Evolutionary conservation across 2,797 vertebrate genomes (phyloP).

Genomic region (Aplochiton taeniatus): DNA sequence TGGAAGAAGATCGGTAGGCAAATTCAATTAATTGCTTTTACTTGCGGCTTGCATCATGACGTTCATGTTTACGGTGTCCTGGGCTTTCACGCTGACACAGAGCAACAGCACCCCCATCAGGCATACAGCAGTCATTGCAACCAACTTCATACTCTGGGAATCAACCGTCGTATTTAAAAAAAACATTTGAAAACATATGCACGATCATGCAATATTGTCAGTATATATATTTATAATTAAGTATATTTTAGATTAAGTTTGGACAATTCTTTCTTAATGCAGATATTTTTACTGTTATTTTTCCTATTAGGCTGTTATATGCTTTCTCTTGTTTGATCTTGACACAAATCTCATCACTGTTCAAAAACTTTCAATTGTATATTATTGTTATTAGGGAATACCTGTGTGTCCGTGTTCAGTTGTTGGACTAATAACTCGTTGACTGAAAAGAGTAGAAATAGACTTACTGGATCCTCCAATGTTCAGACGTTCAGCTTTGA

Average conservation of each 20-base stretch:
- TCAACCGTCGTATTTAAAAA: background rate
- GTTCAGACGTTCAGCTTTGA: background rate
- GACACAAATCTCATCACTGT: no score
- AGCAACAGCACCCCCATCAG: slow-evolving; percentile 63
- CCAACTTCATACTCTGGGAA: slow-evolving; percentile 51
- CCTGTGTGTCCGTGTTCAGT: no score
- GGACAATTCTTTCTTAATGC: no score
- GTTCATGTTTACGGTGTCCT: slow-evolving; percentile 6
- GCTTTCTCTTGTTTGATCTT: no score
- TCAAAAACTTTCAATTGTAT: no score
- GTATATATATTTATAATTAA: no score
- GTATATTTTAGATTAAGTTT: no score
- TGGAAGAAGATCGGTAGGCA: background rate
- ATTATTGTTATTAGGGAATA: no score
- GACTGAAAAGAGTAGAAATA: no score
- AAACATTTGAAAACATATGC: background rate
- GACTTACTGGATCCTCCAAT: background rate
- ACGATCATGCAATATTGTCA: background rate
- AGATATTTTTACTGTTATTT: no score
- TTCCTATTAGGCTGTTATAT: no score
- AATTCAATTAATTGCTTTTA: slow-evolving; percentile 34
- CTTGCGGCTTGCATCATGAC: slow-evolving; percentile 55
- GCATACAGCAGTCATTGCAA: slow-evolving; percentile 47
- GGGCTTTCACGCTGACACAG: slow-evolving; percentile 37
- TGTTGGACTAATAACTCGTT: no score